Conservation (phyloP, 2,113 vertebrate genomes). For the Strix uralensis region DNA sequence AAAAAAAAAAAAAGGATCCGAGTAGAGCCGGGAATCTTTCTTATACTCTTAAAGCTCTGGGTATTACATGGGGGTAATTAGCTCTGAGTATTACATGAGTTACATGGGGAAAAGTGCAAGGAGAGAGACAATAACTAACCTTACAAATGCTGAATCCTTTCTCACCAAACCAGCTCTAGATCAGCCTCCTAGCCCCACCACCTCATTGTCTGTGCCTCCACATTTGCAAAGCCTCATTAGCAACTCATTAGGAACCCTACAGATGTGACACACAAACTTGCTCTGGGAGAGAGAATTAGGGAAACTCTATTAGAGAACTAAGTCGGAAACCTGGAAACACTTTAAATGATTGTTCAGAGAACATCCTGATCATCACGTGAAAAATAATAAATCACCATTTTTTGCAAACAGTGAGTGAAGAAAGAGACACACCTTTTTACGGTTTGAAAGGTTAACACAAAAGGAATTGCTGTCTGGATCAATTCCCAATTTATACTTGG, state of each 20-base stretch:
- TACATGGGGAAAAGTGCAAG: neutral
- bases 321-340: neutral
- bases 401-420: neutral
- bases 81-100: neutral
- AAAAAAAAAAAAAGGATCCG: neutral
- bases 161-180: neutral
- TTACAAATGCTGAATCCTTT: neutral
- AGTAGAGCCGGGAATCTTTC: neutral
- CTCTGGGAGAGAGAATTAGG: neutral
- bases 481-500: neutral
- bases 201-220: neutral
- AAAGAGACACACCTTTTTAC: neutral
- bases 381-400: neutral
- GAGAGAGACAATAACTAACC: neutral
- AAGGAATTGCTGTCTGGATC: neutral
- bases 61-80: neutral
- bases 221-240: constrained; percentile 35
- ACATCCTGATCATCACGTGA: neutral
- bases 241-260: constrained; percentile 26
- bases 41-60: neutral
- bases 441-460: neutral
- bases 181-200: neutral
- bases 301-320: neutral
- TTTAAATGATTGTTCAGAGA: neutral
- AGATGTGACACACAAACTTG: neutral